phyloP scores from a whole-genome alignment of 1,140 invertebrate genomes.

The Physella acuta region DNA sequence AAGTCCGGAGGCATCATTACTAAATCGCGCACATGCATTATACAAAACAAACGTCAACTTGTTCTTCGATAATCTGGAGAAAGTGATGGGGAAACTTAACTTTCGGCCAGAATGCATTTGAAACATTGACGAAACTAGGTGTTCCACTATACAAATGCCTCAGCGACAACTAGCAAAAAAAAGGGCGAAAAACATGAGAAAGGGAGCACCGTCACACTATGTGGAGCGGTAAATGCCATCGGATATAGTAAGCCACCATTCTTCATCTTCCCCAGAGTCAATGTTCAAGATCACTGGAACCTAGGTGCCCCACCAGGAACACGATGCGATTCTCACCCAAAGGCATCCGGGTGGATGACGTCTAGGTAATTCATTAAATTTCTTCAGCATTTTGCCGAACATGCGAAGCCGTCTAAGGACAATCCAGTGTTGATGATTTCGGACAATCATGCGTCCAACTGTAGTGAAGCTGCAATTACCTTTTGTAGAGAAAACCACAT shows the following conservation, averaged over 20 bases:
- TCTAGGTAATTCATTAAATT: neutral
- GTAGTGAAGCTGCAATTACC: neutral
- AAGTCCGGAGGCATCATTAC: constrained; percentile 55
- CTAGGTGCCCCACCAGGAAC: neutral
- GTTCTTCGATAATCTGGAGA: constrained; percentile 26
- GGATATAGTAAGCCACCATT: constrained; percentile 47
- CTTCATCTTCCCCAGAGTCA: constrained; percentile 47
- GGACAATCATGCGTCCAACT: neutral
- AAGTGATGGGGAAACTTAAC: constrained; percentile 19
- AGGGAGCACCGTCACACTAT: constrained; percentile 28
- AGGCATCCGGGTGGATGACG: constrained; percentile 6
- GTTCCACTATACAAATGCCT: constrained; percentile 33
- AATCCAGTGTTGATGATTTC: neutral
- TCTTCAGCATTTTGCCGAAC: neutral
- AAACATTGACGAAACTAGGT: constrained; percentile 36
- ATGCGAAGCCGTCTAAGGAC: neutral
- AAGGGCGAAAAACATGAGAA: constrained; percentile 30
- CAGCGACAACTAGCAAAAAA: constrained; percentile 24
- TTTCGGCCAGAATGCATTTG: constrained; percentile 26
- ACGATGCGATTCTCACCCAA: neutral
- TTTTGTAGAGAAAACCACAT: neutral
- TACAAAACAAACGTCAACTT: constrained; percentile 48
- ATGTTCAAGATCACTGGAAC: constrained; percentile 18
- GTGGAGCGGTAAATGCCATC: constrained; percentile 23
- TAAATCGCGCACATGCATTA: constrained; percentile 56